Evolutionary conservation across 2,797 vertebrate genomes (phyloP).

Genomic region (Coregonus suidteri): DNA sequence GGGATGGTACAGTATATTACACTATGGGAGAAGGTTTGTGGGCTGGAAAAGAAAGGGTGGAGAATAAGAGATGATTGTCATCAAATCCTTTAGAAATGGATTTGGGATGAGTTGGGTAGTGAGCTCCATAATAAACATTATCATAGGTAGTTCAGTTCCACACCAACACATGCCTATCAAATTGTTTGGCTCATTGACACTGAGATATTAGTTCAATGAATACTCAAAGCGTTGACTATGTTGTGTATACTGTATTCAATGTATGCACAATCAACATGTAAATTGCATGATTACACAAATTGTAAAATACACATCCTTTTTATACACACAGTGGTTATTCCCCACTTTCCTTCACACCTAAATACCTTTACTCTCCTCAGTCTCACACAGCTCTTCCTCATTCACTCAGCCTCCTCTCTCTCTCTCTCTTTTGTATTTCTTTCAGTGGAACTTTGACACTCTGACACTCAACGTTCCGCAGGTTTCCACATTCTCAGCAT

Average conservation of each 20-base stretch:
- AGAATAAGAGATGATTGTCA: conserved; percentile 26
- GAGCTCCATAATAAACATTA: neutral
- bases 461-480: conserved; percentile 26
- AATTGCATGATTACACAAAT: neutral
- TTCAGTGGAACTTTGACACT: neutral
- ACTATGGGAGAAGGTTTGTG: conserved; percentile 34
- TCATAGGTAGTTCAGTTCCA: neutral
- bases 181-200: no score
- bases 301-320: neutral
- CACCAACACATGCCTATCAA: no score
- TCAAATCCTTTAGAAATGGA: conserved; percentile 41
- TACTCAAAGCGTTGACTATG: neutral
- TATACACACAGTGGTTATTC: no score
- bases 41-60: conserved; percentile 39
- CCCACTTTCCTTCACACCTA: no score
- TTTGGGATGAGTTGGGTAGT: conserved; percentile 32
- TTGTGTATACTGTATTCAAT: neutral
- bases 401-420: no score
- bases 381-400: conserved; percentile 20
- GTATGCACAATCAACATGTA: neutral
- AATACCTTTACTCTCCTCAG: neutral
- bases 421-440: neutral
- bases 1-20: neutral
- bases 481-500: conserved; percentile 66
- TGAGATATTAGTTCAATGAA: no score